Conservation (phyloP, 2,113 vertebrate genomes). For the Python bivittatus region DNA sequence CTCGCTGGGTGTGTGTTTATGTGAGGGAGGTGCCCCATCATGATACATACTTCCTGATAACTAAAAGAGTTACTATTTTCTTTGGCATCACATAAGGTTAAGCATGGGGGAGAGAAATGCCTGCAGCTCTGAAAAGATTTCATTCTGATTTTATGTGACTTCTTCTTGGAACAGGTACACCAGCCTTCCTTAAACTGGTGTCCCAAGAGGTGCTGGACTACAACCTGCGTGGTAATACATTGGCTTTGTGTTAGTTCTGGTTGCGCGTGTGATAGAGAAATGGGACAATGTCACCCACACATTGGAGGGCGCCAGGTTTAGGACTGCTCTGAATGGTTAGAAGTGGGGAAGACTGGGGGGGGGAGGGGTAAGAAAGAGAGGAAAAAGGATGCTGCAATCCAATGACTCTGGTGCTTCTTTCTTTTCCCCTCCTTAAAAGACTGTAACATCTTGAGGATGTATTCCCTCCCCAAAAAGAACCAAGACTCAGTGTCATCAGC, state of each 20-base stretch:
- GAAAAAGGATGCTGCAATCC: accelerated
- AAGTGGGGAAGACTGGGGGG: slow-evolving; percentile 1
- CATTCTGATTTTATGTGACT: neutral
- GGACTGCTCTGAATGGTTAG: neutral
- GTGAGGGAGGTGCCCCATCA: neutral
- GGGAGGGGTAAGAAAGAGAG: neutral
- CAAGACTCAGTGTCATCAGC: neutral
- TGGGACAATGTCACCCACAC: neutral
- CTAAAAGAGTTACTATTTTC: slow-evolving; percentile 29
- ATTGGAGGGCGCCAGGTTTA: neutral
- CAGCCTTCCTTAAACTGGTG: neutral
- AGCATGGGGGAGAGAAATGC: neutral
- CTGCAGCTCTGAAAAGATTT: neutral
- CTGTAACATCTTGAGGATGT: neutral
- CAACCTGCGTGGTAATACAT: neutral
- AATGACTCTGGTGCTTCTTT: neutral
- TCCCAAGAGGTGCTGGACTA: neutral
- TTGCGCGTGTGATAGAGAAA: neutral
- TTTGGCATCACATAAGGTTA: neutral
- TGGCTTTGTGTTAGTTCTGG: neutral
- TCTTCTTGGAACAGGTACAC: neutral
- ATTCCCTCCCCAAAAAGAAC: neutral
- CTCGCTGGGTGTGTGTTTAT: too few relatives aligned
- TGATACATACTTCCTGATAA: neutral
- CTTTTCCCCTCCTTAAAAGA: neutral